Conservation (phyloP, 2,888 invertebrate species). For the Neria commutata region DNA sequence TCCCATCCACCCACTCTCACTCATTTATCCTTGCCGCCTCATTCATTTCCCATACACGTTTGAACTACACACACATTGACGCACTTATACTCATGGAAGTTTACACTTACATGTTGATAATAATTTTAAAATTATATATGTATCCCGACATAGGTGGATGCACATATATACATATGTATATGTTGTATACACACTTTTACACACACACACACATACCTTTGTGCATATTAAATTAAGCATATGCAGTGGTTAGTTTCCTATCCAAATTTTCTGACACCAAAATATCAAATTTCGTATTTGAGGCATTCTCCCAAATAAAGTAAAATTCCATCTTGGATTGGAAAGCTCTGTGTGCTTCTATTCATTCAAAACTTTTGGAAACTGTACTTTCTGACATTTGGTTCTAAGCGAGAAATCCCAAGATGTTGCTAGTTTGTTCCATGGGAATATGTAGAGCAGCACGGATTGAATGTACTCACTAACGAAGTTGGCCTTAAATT, state of each 20-base stretch:
- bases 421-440: too few species aligned
- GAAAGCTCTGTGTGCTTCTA: too few species aligned
- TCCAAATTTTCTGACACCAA: not conserved
- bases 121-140: constrained; percentile 54
- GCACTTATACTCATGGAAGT: constrained; percentile 38
- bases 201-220: constrained; percentile 35
- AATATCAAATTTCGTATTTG: not conserved
- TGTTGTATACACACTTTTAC: constrained; percentile 25
- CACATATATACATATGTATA: constrained; percentile 17
- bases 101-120: constrained; percentile 49
- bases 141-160: constrained; percentile 18
- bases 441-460: too few species aligned
- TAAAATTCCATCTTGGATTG: too few species aligned
- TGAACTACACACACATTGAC: constrained; percentile 19
- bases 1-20: not conserved
- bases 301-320: not conserved
- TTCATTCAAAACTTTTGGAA: too few species aligned
- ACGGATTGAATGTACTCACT: too few species aligned
- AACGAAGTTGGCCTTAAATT: too few species aligned
- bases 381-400: too few species aligned
- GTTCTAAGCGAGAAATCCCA: too few species aligned
- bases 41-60: constrained; percentile 18
- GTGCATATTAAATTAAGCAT: constrained; percentile 42
- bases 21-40: constrained; percentile 15
- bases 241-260: not conserved